Percentiles rank a stretch among this genome's conserved stretches.
Conservation (phyloP, 2,888 invertebrate genomes). For the Agrilus biguttatus region DNA sequence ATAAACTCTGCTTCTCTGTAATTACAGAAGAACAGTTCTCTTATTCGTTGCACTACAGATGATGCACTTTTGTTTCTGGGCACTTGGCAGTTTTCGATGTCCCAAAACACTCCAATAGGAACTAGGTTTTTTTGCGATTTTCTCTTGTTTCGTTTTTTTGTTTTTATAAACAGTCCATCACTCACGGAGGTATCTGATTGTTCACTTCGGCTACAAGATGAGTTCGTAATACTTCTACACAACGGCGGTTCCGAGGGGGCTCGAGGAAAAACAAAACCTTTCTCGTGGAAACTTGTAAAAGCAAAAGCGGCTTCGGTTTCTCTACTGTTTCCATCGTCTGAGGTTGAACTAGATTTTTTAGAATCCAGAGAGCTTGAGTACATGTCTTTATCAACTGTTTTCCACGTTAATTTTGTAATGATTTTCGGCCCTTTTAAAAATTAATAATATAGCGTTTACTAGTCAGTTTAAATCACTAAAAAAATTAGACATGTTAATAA, state of each 20-base stretch:
- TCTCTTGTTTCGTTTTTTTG: constrained; percentile 9
- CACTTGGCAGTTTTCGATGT: constrained; percentile 82
- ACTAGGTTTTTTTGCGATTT: constrained; percentile 28
- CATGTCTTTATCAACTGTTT: constrained; percentile 3
- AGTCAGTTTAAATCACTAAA: no score
- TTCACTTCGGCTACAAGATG: constrained; percentile 16
- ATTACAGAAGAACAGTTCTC: constrained; percentile 59
- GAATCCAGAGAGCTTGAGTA: constrained; percentile 6
- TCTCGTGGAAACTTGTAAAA: neutral
- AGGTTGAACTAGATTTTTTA: constrained; percentile 7
- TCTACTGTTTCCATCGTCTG: constrained; percentile 6
- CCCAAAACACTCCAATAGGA: constrained; percentile 84
- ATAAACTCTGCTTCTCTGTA: constrained; percentile 77
- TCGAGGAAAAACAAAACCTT: constrained; percentile 9
- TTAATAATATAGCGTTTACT: no score
- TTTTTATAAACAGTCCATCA: constrained; percentile 10
- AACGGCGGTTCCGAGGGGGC: constrained; percentile 16
- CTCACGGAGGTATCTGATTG: constrained; percentile 21
- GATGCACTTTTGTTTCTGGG: constrained; percentile 70
- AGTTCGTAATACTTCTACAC: constrained; percentile 20
- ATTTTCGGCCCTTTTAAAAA: no score
- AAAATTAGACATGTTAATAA: no score
- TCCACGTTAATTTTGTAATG: no score
- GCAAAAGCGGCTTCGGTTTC: neutral
- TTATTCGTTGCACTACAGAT: constrained; percentile 59